A percentile compares a stretch with the other conserved stretches of the same genome.
Conservation (phyloP, 2,113 vertebrate species). For the Numenius arquata region DNA sequence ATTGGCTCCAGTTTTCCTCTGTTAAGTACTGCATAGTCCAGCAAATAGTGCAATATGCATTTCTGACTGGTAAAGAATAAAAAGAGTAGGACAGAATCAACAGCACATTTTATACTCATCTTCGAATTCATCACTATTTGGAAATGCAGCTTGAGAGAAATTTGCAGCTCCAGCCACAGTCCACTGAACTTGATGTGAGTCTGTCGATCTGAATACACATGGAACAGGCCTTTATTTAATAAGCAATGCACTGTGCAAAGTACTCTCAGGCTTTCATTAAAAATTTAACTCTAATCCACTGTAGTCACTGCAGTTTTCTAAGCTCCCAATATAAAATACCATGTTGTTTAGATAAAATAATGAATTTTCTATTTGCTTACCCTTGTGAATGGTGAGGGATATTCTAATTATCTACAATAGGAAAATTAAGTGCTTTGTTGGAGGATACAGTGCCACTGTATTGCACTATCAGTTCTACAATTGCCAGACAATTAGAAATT, state of each 20-base stretch:
- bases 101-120: neutral
- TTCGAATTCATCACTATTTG: neutral
- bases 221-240: neutral
- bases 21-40: neutral
- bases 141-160: neutral
- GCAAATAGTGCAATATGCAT: neutral
- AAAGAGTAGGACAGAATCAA: neutral
- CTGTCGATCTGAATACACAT: neutral
- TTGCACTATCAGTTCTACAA: neutral
- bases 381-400: neutral
- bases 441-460: neutral
- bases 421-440: neutral
- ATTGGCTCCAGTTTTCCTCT: neutral
- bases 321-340: neutral
- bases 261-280: neutral
- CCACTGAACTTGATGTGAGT: neutral
- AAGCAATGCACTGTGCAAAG: neutral
- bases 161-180: neutral
- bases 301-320: neutral
- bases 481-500: neutral
- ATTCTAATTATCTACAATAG: neutral
- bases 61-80: neutral
- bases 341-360: neutral
- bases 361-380: neutral
- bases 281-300: neutral